Evolutionary conservation across 2,888 invertebrate species (phyloP), one percentile per base, ranked within the genome.

Genomic region (Caenorhabditis japonica): DNA sequence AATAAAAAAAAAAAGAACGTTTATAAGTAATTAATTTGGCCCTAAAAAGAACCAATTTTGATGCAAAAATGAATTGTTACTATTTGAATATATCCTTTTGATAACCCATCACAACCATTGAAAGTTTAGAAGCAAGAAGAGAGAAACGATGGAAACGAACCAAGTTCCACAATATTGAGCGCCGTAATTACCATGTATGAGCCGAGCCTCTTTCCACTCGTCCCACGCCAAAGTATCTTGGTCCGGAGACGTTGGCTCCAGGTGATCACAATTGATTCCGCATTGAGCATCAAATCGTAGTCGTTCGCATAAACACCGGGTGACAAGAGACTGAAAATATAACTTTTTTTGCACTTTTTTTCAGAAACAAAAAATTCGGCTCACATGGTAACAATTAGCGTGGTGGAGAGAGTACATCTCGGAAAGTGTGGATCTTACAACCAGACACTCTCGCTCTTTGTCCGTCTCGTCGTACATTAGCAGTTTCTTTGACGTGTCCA

Each of bases 401-500:
- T 77, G 76, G 38, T 81, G 81, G 25, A 81, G 59, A 1, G 66
- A 44, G 55, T 79, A 81, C 43, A 81, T 62, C 43, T 81, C 81
- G 7, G 77, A 73, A n/a, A 81, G 64, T 27, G 75, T 73, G 3
- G 81, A 79, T 38, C 81, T 52, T 4, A 81, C 75, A 5, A 75
- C 72, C 0, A 81, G 69, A 52, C 81, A 81, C 52, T 79, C 79
- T n/a, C 81, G 60, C 12, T 79, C 79, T 61, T 71, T 71, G 53
- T 81, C 78, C 4, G 81, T 81, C 38, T 79, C 75, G 3, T 69
- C 52, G 38, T 79, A 79, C 60, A 66, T 61, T 36, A 79, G 39
- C 21, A 81, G 69, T 15, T 76, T 79, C 47, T 71, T 79, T 0
- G 81, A 74, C 10, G 79, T 81, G 61, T 81, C 81, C 51, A 81